Percentiles rank a stretch among this genome's conserved stretches.
These are phyloP conservation scores for Piezodorus guildinii DNA, from an alignment of 1,140 invertebrate species.

Conservation along the genomic window DNA sequence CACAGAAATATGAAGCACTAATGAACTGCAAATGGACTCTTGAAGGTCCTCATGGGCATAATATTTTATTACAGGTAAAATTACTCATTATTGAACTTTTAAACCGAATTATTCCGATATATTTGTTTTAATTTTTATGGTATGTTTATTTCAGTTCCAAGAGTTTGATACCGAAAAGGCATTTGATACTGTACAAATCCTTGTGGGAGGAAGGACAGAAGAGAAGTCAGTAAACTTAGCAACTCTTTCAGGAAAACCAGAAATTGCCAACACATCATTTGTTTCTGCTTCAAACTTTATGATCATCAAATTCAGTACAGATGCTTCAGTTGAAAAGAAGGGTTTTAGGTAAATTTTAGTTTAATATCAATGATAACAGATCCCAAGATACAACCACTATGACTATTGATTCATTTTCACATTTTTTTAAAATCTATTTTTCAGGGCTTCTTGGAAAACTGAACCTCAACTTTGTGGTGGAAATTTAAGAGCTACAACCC, in stretches of 20 bases:
- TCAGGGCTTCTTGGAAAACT: slow-evolving; percentile 82
- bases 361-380: no score
- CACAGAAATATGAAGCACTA: slow-evolving; percentile 78
- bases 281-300: slow-evolving; percentile 95
- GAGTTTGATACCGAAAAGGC: slow-evolving; percentile 95
- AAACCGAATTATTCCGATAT: background rate
- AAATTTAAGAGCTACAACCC: slow-evolving; percentile 63
- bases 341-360: slow-evolving; percentile 54
- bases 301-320: slow-evolving; percentile 93
- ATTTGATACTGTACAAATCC: slow-evolving; percentile 89
- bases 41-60: slow-evolving; percentile 89
- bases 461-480: slow-evolving; percentile 84
- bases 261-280: slow-evolving; percentile 68
- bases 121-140: background rate
- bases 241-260: slow-evolving; percentile 79
- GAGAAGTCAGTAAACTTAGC: slow-evolving; percentile 83
- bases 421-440: background rate
- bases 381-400: no score
- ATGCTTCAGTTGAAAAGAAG: slow-evolving; percentile 84
- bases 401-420: background rate
- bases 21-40: slow-evolving; percentile 94
- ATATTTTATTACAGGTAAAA: slow-evolving; percentile 66
- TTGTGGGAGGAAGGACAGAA: slow-evolving; percentile 88
- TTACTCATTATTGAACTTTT: slow-evolving; percentile 1
- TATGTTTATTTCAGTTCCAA: slow-evolving; percentile 59